Base-by-base conservation (phyloP, 2,113 vertebrate species). In the Melanocharis versteri region DNA sequence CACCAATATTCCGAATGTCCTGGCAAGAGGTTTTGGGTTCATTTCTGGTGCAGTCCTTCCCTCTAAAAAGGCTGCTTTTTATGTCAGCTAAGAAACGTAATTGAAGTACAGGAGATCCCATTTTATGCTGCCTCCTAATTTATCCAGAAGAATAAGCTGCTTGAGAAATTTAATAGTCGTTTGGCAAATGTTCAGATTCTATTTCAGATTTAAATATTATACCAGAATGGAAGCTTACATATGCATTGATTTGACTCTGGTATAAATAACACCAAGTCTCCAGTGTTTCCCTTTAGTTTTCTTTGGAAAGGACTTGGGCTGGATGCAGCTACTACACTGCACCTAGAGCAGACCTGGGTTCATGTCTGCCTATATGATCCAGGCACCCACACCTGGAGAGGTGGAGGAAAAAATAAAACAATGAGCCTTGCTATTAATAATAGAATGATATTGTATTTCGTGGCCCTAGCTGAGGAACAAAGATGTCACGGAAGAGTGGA, bases 331-430 rank as follows among this genome's bases (percentile, higher is more conserved):
- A 6, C 24, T 45, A 6, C 7, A 2, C 22, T 62, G 12, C n/a
- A 35, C 56, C 48, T 57, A 24, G 30, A 84, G 44, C 31, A 78
- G 57, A 62, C 11, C 26, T 51, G 28, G 11, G 2, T 85, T n/a
- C 56, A 4, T 1, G 3, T 18, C 68, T 89, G 45, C 33, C 19
- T 56, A 0, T 44, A 20, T 19, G 28, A 64, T 42, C 53, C 44
- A 68, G 23, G 27, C 6, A 18, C 22, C 31, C 72, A 61, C 26
- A 60, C 22, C 42, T 40, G 44, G 72, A 58, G n/a, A 58, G 0
- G 0, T 9, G 16, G 6, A 75, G 33, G 4, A 8, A 18, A 30
- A 5, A 54, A 37, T 51, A 71, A 21, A 15, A 0, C 6, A 39
- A 21, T 17, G 44, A 48, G 11, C 37, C 15, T 47, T 56, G 23